A percentile compares a stretch with the other conserved stretches of the same genome.
Evolutionary conservation across 64 coral and sea anemone species (phyloP).

Genomic region (Montipora cactus): DNA sequence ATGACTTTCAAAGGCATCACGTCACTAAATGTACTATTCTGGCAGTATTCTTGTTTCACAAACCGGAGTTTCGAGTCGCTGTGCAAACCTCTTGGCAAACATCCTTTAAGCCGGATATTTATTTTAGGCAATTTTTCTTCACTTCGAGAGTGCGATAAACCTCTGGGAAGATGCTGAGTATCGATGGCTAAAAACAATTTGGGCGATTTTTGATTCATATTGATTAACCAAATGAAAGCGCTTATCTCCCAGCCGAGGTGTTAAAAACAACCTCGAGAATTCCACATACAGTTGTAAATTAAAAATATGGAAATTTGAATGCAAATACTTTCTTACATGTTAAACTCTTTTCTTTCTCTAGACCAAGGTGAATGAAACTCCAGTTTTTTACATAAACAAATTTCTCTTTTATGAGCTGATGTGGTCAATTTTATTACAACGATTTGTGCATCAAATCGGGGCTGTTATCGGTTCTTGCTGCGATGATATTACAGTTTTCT

Average conservation of each 20-base stretch:
- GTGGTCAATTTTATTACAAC: not conserved
- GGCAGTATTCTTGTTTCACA: no score
- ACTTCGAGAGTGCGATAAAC: no score
- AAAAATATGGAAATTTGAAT: not conserved
- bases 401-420: not conserved
- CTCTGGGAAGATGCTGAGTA: no score
- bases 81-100: not conserved
- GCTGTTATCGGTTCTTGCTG: not conserved
- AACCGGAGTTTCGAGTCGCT: no score
- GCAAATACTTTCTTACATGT: not conserved
- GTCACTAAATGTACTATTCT: no score
- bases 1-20: no score
- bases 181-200: no score
- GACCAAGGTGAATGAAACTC: not conserved
- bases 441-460: not conserved
- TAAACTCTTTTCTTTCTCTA: not conserved
- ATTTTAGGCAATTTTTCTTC: not conserved
- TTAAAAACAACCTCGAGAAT: not conserved
- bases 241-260: not conserved
- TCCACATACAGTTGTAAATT: not conserved
- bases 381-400: not conserved
- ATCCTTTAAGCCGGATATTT: conserved; percentile 1
- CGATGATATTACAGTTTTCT: not conserved
- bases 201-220: not conserved
- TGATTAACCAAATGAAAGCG: not conserved